These are phyloP conservation scores for Copidosoma aretas DNA, from an alignment of 2,888 invertebrate genomes.

Conservation along the genomic window DNA sequence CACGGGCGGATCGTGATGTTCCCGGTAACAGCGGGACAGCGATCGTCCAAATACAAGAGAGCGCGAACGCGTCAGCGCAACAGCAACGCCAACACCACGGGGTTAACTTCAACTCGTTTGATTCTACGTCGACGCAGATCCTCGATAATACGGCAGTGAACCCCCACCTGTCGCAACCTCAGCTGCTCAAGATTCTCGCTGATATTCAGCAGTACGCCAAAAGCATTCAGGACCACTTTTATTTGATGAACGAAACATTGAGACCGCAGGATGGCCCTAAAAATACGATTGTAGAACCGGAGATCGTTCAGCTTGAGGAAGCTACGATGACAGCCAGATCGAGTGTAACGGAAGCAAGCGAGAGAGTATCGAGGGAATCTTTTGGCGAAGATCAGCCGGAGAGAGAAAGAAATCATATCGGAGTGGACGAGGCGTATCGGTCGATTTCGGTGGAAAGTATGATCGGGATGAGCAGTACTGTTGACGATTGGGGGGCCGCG, in stretches of 20 bases:
- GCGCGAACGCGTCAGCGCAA: no score
- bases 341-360: background rate
- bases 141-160: background rate
- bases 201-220: slow-evolving; percentile 31
- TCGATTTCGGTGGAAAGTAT: no score
- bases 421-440: no score
- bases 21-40: background rate
- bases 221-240: slow-evolving; percentile 22
- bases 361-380: background rate
- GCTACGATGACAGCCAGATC: background rate
- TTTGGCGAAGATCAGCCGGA: background rate
- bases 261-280: background rate
- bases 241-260: background rate
- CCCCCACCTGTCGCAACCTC: slow-evolving; percentile 5
- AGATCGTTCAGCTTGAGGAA: background rate
- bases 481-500: background rate
- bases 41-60: no score
- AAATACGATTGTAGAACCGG: background rate
- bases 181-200: slow-evolving; percentile 24
- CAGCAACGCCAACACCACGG: no score
- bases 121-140: slow-evolving; percentile 17
- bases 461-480: background rate
- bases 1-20: background rate
- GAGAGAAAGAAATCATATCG: background rate
- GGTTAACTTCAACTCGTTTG: no score